Base-by-base conservation (phyloP, 2,888 invertebrate species). In the Meandrusa payeni region DNA sequence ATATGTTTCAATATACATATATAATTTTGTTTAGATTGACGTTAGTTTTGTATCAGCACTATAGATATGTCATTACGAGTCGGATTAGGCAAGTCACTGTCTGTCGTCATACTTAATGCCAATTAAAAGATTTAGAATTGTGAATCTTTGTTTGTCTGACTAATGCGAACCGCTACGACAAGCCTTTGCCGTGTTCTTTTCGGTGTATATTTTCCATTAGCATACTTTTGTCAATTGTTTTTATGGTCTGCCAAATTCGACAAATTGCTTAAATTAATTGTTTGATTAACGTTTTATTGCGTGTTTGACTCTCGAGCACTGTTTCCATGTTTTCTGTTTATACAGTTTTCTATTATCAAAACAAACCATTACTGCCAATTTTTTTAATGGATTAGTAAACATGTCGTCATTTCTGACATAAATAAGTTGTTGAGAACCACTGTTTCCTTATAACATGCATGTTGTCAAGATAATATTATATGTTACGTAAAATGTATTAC, bases 101-200 rank as follows among this genome's bases (percentile, higher is more conserved):
- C 76, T 85, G 76, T 83, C 85, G 82, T 77, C 87, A 86, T 83
- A 73, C 70, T 78, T 83, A 81, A 86, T 82, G 83, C 87, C 87
- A 86, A 87, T 87, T 87, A 87, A 86, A 87, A 86, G 82, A 86
- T 82, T 83, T 78, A 57, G 68, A 69, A 81, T 81, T 78, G 76
- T 76, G 78, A 70, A 80, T 86, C 83, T 83, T 80, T 86, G 85
- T 85, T 86, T 83, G 66, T 64, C 73, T 69, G 68, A 76, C 71
- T 83, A 77, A 81, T 79, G 72, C 77, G 69, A 69, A 59, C 61
- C 63, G 63, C 56, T 64, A 64, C 65, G 69, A 70, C 69, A 66
- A 61, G 61, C 58, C 57, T 33, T 38, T 12, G 19, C 31, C 49
- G 50, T 57, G 57, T 56, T 49, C 32, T 40, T 34, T 54, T 45